phyloP scores from a whole-genome alignment of 1,140 invertebrate genomes.

The Antheraea mylitta region DNA sequence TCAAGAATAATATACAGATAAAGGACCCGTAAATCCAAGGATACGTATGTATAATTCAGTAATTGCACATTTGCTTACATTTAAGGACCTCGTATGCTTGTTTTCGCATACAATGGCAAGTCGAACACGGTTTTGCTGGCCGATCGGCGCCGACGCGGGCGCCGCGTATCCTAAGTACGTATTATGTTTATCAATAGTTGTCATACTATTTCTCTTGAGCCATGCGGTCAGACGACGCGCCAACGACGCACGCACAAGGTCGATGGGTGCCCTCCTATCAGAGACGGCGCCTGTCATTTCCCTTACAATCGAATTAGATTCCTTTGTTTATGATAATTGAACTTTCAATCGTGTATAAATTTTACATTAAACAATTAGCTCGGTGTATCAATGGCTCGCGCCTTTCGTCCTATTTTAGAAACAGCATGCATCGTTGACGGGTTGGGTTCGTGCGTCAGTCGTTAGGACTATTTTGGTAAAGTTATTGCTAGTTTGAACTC shows the following conservation, averaged over 20 bases:
- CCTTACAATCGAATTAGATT: conserved; percentile 40
- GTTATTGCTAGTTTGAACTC: conserved; percentile 24
- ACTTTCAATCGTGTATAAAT: conserved; percentile 32
- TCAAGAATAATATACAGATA: background rate
- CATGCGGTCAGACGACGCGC: conserved; percentile 29
- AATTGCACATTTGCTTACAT: conserved; percentile 2
- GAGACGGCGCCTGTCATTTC: conserved; percentile 41
- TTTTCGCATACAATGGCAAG: conserved; percentile 35
- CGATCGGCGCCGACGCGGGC: conserved; percentile 42
- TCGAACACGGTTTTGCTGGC: conserved; percentile 39
- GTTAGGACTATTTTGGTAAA: conserved; percentile 36
- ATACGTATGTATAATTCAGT: conserved; percentile 4
- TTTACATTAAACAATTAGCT: conserved; percentile 45
- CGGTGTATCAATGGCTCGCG: conserved; percentile 47
- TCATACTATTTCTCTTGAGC: conserved; percentile 39
- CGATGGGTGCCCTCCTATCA: conserved; percentile 65
- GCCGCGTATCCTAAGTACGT: conserved; percentile 45
- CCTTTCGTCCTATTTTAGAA: conserved; percentile 58
- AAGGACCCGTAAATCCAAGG: background rate
- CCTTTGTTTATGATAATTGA: conserved; percentile 35
- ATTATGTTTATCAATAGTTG: conserved; percentile 52
- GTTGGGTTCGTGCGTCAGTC: conserved; percentile 47
- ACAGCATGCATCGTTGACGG: conserved; percentile 48
- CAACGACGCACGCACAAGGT: conserved; percentile 66
- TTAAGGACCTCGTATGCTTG: conserved; percentile 26